Conservation (phyloP, 1,140 invertebrate species). For the Neodiprion virginianus region DNA sequence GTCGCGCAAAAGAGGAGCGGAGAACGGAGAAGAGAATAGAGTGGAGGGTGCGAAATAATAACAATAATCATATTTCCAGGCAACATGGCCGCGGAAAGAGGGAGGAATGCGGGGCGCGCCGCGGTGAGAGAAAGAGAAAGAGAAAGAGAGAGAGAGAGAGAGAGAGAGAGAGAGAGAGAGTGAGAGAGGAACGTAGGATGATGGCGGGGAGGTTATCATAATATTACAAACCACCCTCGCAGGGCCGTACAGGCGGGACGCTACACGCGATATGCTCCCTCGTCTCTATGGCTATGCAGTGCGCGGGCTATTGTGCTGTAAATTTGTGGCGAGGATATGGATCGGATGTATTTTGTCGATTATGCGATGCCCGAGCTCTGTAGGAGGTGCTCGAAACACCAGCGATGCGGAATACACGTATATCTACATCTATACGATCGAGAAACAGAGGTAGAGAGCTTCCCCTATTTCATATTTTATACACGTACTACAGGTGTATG, state of each 20-base stretch:
- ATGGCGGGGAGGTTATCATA: constrained; percentile 58
- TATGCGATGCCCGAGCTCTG: not conserved
- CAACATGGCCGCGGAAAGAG: constrained; percentile 62
- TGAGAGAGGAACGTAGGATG: constrained; percentile 6
- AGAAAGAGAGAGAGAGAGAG: constrained; percentile 37
- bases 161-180: constrained; percentile 26
- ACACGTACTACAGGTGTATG: too few relatives aligned
- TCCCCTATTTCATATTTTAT: too few relatives aligned
- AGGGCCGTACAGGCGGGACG: constrained; percentile 45
- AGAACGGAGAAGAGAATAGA: constrained; percentile 23
- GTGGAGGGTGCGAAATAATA: constrained; percentile 60
- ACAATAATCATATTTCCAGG: constrained; percentile 63
- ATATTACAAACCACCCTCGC: constrained; percentile 62
- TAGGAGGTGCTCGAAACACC: not conserved
- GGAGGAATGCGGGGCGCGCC: constrained; percentile 46
- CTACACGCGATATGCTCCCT: not conserved
- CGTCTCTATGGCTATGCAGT: too few relatives aligned
- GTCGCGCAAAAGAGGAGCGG: constrained; percentile 24
- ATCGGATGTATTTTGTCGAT: not conserved
- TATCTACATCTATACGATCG: not conserved
- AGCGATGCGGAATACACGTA: not conserved
- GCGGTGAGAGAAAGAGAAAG: constrained; percentile 24
- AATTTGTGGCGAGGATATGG: not conserved
- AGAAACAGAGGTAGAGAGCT: too few relatives aligned
- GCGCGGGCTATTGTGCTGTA: not conserved